A percentile compares a stretch with the other conserved stretches of the same genome.
These are phyloP conservation scores for Poeciliopsis turneri DNA, from an alignment of 2,797 vertebrate genomes.

Conservation along the genomic window DNA sequence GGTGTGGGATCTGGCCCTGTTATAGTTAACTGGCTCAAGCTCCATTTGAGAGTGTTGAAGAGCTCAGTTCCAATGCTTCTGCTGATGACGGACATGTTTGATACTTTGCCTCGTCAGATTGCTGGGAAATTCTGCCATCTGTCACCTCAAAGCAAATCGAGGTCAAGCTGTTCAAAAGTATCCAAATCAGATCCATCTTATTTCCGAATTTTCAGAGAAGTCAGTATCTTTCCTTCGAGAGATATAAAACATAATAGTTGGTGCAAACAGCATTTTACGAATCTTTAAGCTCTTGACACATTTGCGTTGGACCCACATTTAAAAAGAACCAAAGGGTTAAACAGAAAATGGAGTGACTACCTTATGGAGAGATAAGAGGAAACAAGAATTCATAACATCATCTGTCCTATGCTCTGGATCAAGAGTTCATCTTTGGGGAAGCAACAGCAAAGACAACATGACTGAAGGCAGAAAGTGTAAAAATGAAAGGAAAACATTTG, in stretches of 20 bases:
- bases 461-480: neutral
- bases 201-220: neutral
- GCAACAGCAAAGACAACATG: neutral
- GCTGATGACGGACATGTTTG: conserved; percentile 52
- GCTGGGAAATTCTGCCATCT: conserved; percentile 39
- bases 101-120: conserved; percentile 43
- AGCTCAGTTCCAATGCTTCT: conserved; percentile 41
- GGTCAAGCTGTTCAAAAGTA: conserved; percentile 17
- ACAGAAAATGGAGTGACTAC: neutral
- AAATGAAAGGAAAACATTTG: neutral
- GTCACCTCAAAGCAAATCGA: conserved; percentile 45
- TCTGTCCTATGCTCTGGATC: neutral
- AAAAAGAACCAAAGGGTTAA: neutral
- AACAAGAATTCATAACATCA: too few relatives aligned
- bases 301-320: neutral
- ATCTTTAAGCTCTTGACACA: neutral
- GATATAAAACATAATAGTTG: neutral
- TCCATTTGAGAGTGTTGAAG: conserved; percentile 37
- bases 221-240: neutral
- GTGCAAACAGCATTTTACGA: neutral
- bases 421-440: neutral
- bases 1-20: conserved; percentile 69
- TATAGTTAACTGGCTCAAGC: conserved; percentile 59
- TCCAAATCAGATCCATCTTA: conserved; percentile 15
- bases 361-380: neutral